A percentile compares a stretch with the other conserved stretches of the same genome.
Evolutionary conservation across 2,113 vertebrate genomes (phyloP).

Genomic region (Corythaixoides concolor): DNA sequence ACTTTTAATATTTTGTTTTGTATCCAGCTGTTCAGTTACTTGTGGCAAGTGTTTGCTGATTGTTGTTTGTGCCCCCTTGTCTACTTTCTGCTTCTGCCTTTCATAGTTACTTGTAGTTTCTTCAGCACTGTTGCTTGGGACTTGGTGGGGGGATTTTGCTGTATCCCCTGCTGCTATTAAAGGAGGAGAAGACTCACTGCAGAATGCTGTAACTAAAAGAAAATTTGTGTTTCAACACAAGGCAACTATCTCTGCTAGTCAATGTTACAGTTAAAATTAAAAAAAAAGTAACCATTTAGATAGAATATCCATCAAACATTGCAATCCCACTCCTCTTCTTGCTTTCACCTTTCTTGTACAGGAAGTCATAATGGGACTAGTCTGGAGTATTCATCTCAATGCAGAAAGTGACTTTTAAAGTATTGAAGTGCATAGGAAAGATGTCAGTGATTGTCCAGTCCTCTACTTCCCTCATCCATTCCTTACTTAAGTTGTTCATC

Average conservation of each 20-base stretch:
- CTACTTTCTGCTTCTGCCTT: constrained; percentile 39
- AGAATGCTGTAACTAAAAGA: constrained; percentile 62
- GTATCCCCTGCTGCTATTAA: constrained; percentile 23
- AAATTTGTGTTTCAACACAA: background rate
- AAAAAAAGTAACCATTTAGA: background rate
- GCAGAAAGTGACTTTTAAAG: background rate
- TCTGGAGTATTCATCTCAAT: background rate
- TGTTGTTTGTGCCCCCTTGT: constrained; percentile 31
- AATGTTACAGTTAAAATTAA: background rate
- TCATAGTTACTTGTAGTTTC: constrained; percentile 54
- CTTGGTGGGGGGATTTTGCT: constrained; percentile 29
- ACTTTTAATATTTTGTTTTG: constrained; percentile 34
- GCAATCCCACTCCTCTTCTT: background rate
- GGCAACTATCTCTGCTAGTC: background rate
- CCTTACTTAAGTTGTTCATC: background rate
- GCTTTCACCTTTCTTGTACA: background rate
- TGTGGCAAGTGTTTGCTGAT: constrained; percentile 53
- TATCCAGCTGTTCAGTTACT: constrained; percentile 52
- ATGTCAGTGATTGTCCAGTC: background rate
- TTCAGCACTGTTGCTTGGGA: constrained; percentile 23
- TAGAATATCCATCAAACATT: background rate
- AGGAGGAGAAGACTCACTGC: constrained; percentile 53
- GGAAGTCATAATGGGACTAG: background rate
- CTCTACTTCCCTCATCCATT: background rate
- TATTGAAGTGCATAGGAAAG: background rate